These are phyloP conservation scores for Hippocampus guttulatus DNA, from an alignment of 2,113 vertebrate species.

Conservation along the genomic window DNA sequence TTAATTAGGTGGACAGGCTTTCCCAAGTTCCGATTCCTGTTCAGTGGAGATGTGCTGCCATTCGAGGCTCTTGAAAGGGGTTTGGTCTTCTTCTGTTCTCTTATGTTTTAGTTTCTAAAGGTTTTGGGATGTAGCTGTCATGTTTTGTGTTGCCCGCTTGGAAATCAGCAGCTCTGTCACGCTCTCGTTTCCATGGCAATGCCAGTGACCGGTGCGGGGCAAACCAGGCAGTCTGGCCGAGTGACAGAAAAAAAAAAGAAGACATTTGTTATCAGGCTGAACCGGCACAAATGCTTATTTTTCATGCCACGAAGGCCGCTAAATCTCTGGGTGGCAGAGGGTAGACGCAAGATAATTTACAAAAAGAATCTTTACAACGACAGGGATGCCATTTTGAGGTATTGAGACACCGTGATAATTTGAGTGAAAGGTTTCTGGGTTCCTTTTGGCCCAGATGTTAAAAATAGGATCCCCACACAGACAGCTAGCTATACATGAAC, in stretches of 20 bases:
- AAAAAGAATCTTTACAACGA: neutral
- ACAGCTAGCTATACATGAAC: constrained; percentile 43
- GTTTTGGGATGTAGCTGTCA: neutral
- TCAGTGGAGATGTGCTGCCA: too few relatives aligned
- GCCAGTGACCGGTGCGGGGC: constrained; percentile 39
- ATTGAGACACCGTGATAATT: neutral
- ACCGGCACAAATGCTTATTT: neutral
- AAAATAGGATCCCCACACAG: constrained; percentile 68
- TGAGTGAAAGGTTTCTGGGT: neutral
- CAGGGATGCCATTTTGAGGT: neutral
- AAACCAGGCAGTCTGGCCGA: constrained; percentile 43
- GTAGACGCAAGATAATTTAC: neutral
- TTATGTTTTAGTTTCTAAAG: too few relatives aligned
- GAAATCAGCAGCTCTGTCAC: constrained; percentile 63
- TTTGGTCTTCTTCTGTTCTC: too few relatives aligned
- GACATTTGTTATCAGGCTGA: constrained; percentile 23
- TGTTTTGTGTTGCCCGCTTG: constrained; percentile 26
- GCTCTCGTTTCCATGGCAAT: constrained; percentile 57
- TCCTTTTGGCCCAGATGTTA: constrained; percentile 42
- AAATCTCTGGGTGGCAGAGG: neutral
- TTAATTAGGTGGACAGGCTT: too few relatives aligned
- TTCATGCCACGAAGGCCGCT: too few relatives aligned
- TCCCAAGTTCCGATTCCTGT: too few relatives aligned
- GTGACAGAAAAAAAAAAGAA: neutral
- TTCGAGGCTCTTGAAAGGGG: too few relatives aligned